Evolutionary conservation across 2,888 invertebrate genomes (phyloP).

Genomic region (Omphaloscelis lunosa): DNA sequence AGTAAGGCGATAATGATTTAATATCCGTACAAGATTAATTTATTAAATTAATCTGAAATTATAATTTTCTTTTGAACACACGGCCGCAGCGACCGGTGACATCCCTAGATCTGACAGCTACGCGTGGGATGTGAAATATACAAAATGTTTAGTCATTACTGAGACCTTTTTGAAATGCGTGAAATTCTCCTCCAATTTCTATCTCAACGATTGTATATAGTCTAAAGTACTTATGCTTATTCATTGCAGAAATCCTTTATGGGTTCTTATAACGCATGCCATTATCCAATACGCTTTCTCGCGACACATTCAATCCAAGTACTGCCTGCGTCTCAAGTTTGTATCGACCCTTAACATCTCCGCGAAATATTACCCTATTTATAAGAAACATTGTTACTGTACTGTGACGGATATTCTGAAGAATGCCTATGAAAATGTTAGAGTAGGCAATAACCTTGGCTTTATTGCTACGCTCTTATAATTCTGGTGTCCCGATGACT

Average conservation of each 20-base stretch:
- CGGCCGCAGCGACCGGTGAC: conserved; percentile 15
- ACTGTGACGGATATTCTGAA: conserved; percentile 62
- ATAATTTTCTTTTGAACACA: conserved; percentile 31
- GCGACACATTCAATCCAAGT: conserved; percentile 38
- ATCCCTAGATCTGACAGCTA: conserved; percentile 27
- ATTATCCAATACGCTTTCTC: conserved; percentile 52
- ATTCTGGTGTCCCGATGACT: conserved; percentile 32
- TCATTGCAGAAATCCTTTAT: conserved; percentile 47
- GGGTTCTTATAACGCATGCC: conserved; percentile 45
- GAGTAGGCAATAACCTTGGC: conserved; percentile 59
- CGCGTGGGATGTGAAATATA: conserved; percentile 31
- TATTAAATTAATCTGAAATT: conserved; percentile 8
- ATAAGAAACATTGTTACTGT: conserved; percentile 67
- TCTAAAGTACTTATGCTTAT: conserved; percentile 33
- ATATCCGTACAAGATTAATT: background rate
- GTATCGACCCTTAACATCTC: conserved; percentile 59
- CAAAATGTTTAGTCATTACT: conserved; percentile 50
- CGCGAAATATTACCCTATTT: conserved; percentile 66
- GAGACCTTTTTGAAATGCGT: conserved; percentile 32
- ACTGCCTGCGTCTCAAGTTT: conserved; percentile 43
- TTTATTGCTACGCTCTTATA: conserved; percentile 59
- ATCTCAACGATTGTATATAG: conserved; percentile 43
- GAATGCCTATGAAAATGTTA: conserved; percentile 68
- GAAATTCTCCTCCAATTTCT: conserved; percentile 34
- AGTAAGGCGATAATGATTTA: background rate